Percentiles rank a stretch among this genome's conserved stretches.
Evolutionary conservation across 2,113 vertebrate genomes (phyloP).

Genomic region (Narcine bancroftii): DNA sequence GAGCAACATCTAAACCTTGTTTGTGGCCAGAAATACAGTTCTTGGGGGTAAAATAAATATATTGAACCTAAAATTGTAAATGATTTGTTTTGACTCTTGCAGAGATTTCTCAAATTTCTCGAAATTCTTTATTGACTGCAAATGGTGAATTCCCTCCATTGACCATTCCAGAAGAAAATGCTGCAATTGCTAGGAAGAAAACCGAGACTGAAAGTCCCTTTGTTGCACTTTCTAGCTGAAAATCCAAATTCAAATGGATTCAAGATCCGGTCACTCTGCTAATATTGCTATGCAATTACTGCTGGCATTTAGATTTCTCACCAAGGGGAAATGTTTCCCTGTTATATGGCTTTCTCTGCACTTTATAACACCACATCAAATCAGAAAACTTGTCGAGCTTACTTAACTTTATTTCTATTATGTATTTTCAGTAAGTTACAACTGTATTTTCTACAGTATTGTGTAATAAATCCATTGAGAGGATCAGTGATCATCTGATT

Average conservation of each 20-base stretch:
- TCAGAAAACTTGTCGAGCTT: constrained; percentile 25
- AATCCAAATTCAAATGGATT: constrained; percentile 45
- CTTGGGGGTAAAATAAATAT: not conserved
- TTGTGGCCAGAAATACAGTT: too few species aligned
- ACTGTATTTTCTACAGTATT: constrained; percentile 31
- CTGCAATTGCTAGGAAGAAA: constrained; percentile 50
- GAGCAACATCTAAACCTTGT: not conserved
- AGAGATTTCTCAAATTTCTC: constrained; percentile 62
- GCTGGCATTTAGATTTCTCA: constrained; percentile 59
- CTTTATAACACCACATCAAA: constrained; percentile 57
- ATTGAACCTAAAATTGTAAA: not conserved
- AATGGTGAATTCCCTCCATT: constrained; percentile 65
- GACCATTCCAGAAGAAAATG: constrained; percentile 64
- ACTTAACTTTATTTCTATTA: constrained; percentile 21
- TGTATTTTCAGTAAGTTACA: constrained; percentile 10
- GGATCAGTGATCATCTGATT: not conserved
- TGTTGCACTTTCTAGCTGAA: constrained; percentile 60
- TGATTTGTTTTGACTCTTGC: constrained; percentile 39
- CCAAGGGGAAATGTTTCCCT: constrained; percentile 59
- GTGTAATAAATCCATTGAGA: not conserved
- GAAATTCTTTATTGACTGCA: constrained; percentile 50
- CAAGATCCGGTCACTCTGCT: constrained; percentile 44
- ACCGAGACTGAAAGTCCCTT: constrained; percentile 57
- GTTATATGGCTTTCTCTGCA: constrained; percentile 68
- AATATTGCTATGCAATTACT: constrained; percentile 72